Evolutionary conservation across 2,797 vertebrate species (phyloP).

Genomic region (Mus spretus): DNA sequence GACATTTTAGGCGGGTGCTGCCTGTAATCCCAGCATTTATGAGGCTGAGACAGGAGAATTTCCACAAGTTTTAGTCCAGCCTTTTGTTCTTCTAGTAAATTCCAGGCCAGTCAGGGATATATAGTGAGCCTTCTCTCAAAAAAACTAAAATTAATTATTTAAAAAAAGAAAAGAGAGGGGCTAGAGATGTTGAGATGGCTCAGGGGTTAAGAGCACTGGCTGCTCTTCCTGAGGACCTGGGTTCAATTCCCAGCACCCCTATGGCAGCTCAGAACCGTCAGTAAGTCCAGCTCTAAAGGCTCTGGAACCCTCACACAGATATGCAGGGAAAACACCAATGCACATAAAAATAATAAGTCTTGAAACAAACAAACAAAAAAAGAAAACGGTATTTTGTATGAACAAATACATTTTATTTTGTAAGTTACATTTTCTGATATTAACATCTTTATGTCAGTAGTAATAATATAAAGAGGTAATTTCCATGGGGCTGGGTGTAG

Average conservation of each 20-base stretch:
- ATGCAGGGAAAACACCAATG: background rate
- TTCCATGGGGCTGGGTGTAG: background rate
- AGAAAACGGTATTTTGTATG: background rate
- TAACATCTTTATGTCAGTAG: conserved; percentile 15
- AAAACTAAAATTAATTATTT: background rate
- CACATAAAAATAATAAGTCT: background rate
- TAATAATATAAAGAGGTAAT: background rate
- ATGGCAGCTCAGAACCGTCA: background rate
- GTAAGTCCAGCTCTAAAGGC: background rate
- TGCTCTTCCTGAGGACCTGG: background rate
- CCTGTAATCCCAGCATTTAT: background rate
- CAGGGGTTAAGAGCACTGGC: background rate
- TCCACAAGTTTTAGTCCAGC: background rate
- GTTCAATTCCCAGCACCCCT: background rate
- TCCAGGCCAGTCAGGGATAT: background rate
- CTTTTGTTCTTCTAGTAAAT: background rate
- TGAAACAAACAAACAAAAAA: background rate
- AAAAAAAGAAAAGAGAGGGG: background rate
- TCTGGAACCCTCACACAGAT: background rate
- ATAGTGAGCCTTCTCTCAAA: background rate
- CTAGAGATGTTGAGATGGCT: too few species aligned
- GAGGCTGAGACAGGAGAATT: background rate
- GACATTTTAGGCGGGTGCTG: background rate
- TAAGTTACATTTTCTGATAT: conserved; percentile 6
- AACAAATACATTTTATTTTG: background rate